A percentile compares a stretch with the other conserved stretches of the same genome.
phyloP scores from a whole-genome alignment of 1,140 invertebrate genomes.

The Wiebesia pumilae region DNA sequence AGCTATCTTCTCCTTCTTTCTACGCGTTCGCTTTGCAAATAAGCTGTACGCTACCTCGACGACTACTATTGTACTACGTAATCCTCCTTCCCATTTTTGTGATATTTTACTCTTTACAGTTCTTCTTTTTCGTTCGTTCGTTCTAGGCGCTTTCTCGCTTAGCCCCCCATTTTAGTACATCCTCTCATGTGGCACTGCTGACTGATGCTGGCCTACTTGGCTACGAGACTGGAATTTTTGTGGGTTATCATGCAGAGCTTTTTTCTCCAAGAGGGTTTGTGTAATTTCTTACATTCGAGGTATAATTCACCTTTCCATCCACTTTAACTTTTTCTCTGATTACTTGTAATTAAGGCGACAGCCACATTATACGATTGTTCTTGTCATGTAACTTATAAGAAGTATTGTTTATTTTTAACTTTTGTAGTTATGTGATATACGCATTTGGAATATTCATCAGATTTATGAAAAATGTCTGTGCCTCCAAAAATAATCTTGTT shows the following conservation, averaged over 20 bases:
- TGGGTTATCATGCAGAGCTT: constrained; percentile 1
- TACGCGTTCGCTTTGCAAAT: constrained; percentile 45
- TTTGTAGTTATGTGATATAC: too few species aligned
- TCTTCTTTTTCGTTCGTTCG: background rate
- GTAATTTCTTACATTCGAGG: constrained; percentile 12
- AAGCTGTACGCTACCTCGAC: background rate
- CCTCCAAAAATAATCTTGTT: too few species aligned
- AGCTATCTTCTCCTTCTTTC: background rate
- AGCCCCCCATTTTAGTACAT: constrained; percentile 17
- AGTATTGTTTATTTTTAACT: background rate
- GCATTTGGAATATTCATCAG: background rate
- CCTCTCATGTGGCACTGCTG: background rate
- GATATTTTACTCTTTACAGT: constrained; percentile 32
- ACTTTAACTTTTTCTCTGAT: background rate
- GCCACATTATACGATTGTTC: background rate
- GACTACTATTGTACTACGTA: background rate
- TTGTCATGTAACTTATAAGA: background rate
- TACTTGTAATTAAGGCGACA: constrained; percentile 31
- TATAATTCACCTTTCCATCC: background rate
- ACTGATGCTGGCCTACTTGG: constrained; percentile 51
- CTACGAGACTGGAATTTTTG: constrained; percentile 50
- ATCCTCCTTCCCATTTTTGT: background rate
- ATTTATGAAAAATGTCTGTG: background rate
- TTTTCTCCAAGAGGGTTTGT: background rate
- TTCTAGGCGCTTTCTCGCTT: background rate